These are phyloP conservation scores for Dexiosoma caninum DNA, from an alignment of 2,888 invertebrate genomes.

Conservation along the genomic window DNA sequence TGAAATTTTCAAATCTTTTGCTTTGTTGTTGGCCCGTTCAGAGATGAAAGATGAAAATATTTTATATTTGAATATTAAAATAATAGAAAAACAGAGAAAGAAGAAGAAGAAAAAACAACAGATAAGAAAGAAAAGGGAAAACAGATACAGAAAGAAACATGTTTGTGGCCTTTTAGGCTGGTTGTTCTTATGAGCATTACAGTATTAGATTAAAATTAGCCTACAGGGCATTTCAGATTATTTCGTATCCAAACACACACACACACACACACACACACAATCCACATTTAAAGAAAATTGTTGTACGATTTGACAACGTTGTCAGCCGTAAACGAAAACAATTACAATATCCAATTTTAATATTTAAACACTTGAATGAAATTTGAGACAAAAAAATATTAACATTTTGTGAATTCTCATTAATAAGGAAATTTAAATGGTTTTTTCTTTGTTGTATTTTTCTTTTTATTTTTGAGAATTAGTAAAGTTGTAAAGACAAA, in stretches of 20 bases:
- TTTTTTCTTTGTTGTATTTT: conserved; percentile 9
- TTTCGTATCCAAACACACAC: conserved; percentile 10
- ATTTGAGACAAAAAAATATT: conserved; percentile 28
- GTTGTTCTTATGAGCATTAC: conserved; percentile 22
- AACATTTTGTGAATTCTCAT: conserved; percentile 41
- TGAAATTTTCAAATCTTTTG: conserved; percentile 28
- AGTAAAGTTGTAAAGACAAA: neutral
- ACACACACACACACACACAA: neutral
- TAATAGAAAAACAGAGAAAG: neutral
- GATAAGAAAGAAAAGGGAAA: too few species aligned
- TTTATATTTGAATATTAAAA: conserved; percentile 28
- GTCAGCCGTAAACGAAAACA: conserved; percentile 55
- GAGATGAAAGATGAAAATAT: conserved; percentile 32
- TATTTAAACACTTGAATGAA: conserved; percentile 58
- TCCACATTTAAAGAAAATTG: neutral
- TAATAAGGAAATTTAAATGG: conserved; percentile 38
- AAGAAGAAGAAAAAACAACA: too few species aligned
- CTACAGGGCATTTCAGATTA: conserved; percentile 62
- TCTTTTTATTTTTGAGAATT: too few species aligned
- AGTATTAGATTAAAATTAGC: conserved; percentile 67
- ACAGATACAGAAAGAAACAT: neutral
- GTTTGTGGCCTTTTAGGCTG: conserved; percentile 49
- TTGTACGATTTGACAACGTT: conserved; percentile 11
- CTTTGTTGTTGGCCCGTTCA: conserved; percentile 34
- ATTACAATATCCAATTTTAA: conserved; percentile 62